These are phyloP conservation scores for Nyctereutes procyonoides DNA, from an alignment of 2,113 vertebrate genomes.

Conservation along the genomic window DNA sequence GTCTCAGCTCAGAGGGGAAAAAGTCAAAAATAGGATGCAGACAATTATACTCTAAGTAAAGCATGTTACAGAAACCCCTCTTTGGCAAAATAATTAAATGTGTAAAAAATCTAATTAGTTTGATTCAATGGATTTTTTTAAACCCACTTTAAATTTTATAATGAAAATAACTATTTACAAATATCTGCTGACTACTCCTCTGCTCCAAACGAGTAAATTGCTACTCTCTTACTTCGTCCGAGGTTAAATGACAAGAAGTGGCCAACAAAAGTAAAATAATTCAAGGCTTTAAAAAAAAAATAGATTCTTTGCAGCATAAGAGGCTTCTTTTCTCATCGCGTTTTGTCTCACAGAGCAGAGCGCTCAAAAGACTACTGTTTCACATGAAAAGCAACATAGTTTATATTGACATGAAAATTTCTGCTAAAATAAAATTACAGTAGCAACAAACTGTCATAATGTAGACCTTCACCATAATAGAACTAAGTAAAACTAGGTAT, in stretches of 20 bases:
- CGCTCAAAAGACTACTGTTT: background rate
- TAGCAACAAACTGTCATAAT: constrained; percentile 51
- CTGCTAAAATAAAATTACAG: background rate
- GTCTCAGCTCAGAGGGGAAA: background rate
- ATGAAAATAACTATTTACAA: constrained; percentile 54
- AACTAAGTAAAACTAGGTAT: constrained; percentile 3
- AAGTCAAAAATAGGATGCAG: background rate
- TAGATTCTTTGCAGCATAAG: background rate
- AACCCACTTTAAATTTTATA: constrained; percentile 41
- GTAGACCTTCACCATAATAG: background rate
- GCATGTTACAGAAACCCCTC: background rate
- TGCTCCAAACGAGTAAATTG: background rate
- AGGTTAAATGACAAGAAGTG: constrained; percentile 51
- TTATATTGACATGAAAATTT: background rate
- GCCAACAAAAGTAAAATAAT: constrained; percentile 29
- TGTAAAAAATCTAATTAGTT: constrained; percentile 16
- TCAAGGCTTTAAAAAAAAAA: background rate
- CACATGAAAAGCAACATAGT: background rate
- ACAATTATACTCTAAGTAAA: constrained; percentile 31
- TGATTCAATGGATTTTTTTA: constrained; percentile 23
- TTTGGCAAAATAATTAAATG: constrained; percentile 1
- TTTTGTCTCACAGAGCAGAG: constrained; percentile 46
- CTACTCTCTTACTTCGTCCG: background rate
- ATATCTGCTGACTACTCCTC: background rate
- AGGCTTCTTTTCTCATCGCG: background rate